A percentile compares a stretch with the other conserved stretches of the same genome.
These are phyloP conservation scores for Hypanus sabinus DNA, from an alignment of 2,113 vertebrate genomes.

Conservation along the genomic window DNA sequence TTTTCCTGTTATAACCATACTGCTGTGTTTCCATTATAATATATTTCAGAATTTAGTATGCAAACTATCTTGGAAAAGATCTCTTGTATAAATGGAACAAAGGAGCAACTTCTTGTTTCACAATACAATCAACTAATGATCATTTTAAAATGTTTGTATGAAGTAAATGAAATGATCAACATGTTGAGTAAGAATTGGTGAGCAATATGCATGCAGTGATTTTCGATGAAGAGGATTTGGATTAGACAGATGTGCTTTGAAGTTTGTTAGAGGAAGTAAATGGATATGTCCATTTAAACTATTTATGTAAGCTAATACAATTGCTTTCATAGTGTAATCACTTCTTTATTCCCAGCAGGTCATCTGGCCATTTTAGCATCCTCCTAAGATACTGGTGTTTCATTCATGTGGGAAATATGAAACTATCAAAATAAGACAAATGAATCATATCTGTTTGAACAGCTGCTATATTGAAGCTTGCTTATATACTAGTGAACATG, in stretches of 20 bases:
- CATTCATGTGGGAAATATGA: conserved; percentile 40
- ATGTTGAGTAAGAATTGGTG: conserved; percentile 56
- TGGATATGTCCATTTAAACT: conserved; percentile 89
- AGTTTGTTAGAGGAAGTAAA: conserved; percentile 87
- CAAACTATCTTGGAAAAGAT: conserved; percentile 24
- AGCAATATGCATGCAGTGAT: conserved; percentile 54
- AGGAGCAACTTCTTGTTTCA: conserved; percentile 29
- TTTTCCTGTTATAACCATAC: conserved; percentile 57
- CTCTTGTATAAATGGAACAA: conserved; percentile 25
- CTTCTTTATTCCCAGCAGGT: conserved; percentile 36
- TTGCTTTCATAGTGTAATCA: conserved; percentile 32
- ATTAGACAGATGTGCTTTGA: conserved; percentile 82
- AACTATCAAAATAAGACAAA: conserved; percentile 40
- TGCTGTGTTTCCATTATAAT: conserved; percentile 31
- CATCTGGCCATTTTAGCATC: conserved; percentile 29
- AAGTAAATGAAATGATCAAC: conserved; percentile 68
- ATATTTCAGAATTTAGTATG: conserved; percentile 22
- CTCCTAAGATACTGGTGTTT: conserved; percentile 14
- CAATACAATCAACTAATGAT: conserved; percentile 5
- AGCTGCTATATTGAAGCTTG: conserved; percentile 39
- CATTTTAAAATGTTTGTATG: conserved; percentile 51
- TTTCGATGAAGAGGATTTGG: conserved; percentile 57
- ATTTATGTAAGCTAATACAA: conserved; percentile 36
- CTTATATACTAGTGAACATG: conserved; percentile 35
- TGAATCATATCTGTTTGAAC: conserved; percentile 42